Conservation (phyloP, 2,797 vertebrate genomes). For the Eulemur coronatus region DNA sequence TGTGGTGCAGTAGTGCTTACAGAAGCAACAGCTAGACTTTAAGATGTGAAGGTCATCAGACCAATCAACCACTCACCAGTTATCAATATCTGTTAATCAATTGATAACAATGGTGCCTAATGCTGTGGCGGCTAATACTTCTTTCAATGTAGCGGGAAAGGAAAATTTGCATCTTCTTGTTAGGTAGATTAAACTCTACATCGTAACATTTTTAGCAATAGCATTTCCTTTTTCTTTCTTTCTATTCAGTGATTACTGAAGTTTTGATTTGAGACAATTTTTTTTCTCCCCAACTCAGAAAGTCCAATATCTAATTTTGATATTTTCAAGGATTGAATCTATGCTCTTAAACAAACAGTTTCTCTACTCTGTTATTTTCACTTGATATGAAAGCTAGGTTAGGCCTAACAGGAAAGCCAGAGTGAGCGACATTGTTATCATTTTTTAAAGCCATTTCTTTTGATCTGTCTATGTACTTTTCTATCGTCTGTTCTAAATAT, state of each 20-base stretch:
- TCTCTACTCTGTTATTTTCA: constrained; percentile 38
- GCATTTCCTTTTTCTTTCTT: background rate
- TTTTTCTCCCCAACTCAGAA: background rate
- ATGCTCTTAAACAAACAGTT: background rate
- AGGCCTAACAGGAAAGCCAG: background rate
- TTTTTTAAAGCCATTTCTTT: constrained; percentile 13
- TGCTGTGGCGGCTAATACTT: background rate
- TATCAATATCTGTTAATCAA: background rate
- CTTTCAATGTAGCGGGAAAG: background rate
- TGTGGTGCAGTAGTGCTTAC: background rate
- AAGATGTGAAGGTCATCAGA: background rate
- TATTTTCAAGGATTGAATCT: constrained; percentile 13
- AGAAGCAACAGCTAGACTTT: background rate
- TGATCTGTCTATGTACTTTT: constrained; percentile 9
- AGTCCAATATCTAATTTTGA: constrained; percentile 48
- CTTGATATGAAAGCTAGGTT: background rate
- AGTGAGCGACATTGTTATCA: background rate
- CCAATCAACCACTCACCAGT: background rate
- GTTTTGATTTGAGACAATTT: background rate
- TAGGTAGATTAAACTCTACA: background rate
- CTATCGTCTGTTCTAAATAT: constrained; percentile 55
- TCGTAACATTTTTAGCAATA: background rate
- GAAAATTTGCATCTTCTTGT: background rate
- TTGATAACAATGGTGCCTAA: background rate
- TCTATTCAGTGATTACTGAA: background rate